Base-by-base conservation (phyloP, 2,113 vertebrate species). In the Anthoscopus minutus region DNA sequence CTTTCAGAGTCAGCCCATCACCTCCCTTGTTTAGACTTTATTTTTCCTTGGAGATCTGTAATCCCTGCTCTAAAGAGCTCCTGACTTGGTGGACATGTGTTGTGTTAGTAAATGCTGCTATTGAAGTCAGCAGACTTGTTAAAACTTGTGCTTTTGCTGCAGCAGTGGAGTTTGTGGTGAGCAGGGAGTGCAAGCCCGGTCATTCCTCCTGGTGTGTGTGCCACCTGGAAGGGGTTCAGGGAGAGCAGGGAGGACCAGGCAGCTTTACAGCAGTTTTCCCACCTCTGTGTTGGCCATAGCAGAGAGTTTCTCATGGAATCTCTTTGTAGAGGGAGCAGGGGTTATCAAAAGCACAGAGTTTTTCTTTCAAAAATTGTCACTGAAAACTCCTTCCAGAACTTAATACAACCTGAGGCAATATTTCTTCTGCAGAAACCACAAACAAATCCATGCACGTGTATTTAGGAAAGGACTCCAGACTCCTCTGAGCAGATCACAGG, bases 41-140 rank as follows among this genome's bases (percentile, higher is more conserved):
- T 93, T 96, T 96, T 96, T 78, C 83, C 72, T 96, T 7, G 2
- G 86, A 76, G 45, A 66, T 87, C 80, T 69, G 73, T 95, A 97
- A 96, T 97, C 92, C 93, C 54, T 84, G 56, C 86, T 96, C 92
- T 95, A 60, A 95, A 95, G 87, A 89, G 40, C 80, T 94, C 80
- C 94, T 96, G 84, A 78, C 69, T 92, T 54, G 62, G 77, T 94
- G 93, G 94, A 80, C 92, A 76, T 91, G 72, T 94, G 89, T 97
- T 96, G 79, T 90, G 79, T 91, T 92, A 93, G 81, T 42, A 91
- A 96, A 84, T 76, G 82, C 86, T 90, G 87, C 73, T 85, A 37
- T 90, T 96, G 89, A 96, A 96, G 89, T 90, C 80, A 93, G 82
- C 72, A 90, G 92, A 88, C 95, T 93, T 95, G 96, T 96, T 93